These are phyloP conservation scores for Helostoma temminkii DNA, from an alignment of 2,797 vertebrate species.

Conservation along the genomic window DNA sequence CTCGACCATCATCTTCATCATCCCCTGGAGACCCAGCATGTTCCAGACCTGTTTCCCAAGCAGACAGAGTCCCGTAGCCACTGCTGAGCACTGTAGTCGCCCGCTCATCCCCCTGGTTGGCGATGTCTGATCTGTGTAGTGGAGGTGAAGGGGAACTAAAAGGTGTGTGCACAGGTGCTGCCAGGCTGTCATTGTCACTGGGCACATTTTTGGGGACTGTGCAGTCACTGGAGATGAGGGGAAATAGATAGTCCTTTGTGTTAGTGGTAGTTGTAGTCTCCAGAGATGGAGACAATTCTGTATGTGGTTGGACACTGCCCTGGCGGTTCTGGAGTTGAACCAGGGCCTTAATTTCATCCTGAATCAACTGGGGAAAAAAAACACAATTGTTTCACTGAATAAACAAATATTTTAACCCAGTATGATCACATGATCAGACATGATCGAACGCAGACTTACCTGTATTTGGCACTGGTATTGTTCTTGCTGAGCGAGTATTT, in stretches of 20 bases:
- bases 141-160: slow-evolving; percentile 72
- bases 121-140: slow-evolving; percentile 54
- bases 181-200: slow-evolving; percentile 77
- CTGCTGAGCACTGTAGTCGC: slow-evolving; percentile 87
- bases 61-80: slow-evolving; percentile 89
- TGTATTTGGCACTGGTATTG: slow-evolving; percentile 96
- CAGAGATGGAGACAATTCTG: slow-evolving; percentile 62
- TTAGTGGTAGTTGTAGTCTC: slow-evolving; percentile 44
- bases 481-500: slow-evolving; percentile 94
- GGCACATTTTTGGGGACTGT: slow-evolving; percentile 64
- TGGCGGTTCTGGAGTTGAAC: slow-evolving; percentile 88
- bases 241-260: slow-evolving; percentile 63
- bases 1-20: slow-evolving; percentile 30
- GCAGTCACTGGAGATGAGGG: slow-evolving; percentile 45
- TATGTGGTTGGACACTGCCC: slow-evolving; percentile 60
- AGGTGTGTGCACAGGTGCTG: slow-evolving; percentile 53
- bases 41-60: slow-evolving; percentile 78
- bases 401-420: not conserved
- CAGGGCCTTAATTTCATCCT: slow-evolving; percentile 94
- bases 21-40: slow-evolving; percentile 53
- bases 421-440: not conserved
- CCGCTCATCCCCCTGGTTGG: slow-evolving; percentile 69
- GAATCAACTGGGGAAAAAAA: slow-evolving; percentile 87
- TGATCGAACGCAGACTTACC: slow-evolving; percentile 74
- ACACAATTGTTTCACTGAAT: not conserved